phyloP scores from a whole-genome alignment of 2,888 invertebrate genomes.

The Thyatira batis region DNA sequence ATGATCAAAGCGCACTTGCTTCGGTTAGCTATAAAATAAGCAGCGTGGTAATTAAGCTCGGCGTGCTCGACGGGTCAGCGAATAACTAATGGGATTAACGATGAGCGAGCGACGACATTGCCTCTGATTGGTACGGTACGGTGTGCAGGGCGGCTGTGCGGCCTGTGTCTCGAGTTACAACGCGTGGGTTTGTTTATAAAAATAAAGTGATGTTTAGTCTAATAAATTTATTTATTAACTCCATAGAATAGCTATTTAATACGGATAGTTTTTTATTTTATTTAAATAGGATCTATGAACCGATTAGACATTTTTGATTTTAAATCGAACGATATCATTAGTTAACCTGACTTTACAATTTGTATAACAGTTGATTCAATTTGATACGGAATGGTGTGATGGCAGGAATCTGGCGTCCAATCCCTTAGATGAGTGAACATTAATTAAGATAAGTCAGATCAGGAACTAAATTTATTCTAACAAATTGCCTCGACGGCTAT shows the following conservation, averaged over 20 bases:
- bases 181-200: not conserved
- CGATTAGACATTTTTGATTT: no score
- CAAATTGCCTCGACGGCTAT: conserved; percentile 42
- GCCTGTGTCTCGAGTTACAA: not conserved
- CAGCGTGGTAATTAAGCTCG: conserved; percentile 14
- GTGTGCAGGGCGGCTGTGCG: not conserved
- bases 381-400: conserved; percentile 14
- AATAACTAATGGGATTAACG: conserved; percentile 29
- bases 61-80: conserved; percentile 28
- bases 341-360: no score
- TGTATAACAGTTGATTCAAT: not conserved
- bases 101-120: not conserved
- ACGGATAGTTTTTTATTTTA: no score
- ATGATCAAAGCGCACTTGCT: conserved; percentile 25
- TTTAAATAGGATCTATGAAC: no score
- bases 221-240: no score
- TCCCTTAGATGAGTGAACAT: conserved; percentile 36
- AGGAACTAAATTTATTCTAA: conserved; percentile 51
- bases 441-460: conserved; percentile 52
- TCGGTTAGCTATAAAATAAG: conserved; percentile 20
- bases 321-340: no score
- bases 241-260: no score
- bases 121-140: not conserved
- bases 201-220: not conserved
- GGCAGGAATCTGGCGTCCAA: conserved; percentile 9